A percentile compares a stretch with the other conserved stretches of the same genome.
phyloP scores from a whole-genome alignment of 2,888 invertebrate species.

The Sipha maydis region DNA sequence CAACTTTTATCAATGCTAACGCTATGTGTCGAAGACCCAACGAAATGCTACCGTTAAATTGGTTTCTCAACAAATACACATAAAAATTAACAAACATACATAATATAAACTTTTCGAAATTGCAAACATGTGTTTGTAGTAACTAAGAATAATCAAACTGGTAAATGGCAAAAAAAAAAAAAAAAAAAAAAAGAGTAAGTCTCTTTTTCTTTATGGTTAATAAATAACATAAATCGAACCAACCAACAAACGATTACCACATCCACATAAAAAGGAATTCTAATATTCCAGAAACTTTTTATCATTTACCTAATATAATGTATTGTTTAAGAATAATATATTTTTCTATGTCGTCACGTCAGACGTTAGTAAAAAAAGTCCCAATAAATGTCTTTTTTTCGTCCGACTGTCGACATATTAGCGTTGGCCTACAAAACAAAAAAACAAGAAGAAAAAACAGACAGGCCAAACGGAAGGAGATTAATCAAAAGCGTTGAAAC shows the following conservation, averaged over 20 bases:
- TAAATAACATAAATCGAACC: conserved; percentile 49
- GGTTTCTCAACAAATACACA: neutral
- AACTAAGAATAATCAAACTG: conserved; percentile 40
- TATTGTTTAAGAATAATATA: conserved; percentile 47
- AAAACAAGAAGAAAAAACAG: conserved; percentile 63
- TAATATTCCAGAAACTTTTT: conserved; percentile 26
- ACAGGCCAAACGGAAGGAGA: conserved; percentile 61
- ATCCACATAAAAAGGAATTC: conserved; percentile 45
- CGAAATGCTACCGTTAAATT: neutral
- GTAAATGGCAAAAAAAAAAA: conserved; percentile 33
- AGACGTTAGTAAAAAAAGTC: conserved; percentile 61
- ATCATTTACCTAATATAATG: conserved; percentile 58
- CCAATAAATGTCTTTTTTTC: conserved; percentile 62
- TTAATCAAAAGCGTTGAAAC: conserved; percentile 58
- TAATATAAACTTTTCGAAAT: conserved; percentile 31
- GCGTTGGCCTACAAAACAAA: conserved; percentile 55
- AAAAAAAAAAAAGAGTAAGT: conserved; percentile 22
- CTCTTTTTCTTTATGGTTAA: conserved; percentile 43
- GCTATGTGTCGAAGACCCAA: neutral
- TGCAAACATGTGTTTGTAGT: conserved; percentile 7
- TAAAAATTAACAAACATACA: conserved; percentile 24
- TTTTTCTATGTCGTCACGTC: conserved; percentile 54
- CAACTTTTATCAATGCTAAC: conserved; percentile 17
- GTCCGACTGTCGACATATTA: conserved; percentile 62
- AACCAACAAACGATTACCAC: conserved; percentile 51